Evolutionary conservation across 2,888 invertebrate genomes (phyloP).

Genomic region (Amblyjoppa proteus): DNA sequence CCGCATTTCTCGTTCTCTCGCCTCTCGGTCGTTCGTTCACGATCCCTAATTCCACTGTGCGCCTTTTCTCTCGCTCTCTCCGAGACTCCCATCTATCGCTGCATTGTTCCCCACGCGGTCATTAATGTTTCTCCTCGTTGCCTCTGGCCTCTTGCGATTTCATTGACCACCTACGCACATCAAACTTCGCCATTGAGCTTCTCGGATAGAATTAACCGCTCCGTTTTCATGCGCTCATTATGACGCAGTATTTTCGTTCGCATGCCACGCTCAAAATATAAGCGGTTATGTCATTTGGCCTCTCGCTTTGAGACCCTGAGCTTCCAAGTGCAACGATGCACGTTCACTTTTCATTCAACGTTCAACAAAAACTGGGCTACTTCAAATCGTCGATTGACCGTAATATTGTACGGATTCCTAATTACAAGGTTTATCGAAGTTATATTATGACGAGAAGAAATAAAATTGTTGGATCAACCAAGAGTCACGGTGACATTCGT

Average conservation of each 20-base stretch:
- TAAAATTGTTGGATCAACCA: no score
- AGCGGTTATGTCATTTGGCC: neutral
- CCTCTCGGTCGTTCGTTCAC: slow-evolving; percentile 41
- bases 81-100: slow-evolving; percentile 20
- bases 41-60: neutral
- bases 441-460: no score
- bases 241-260: slow-evolving; percentile 43
- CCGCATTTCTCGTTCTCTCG: slow-evolving; percentile 40
- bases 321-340: neutral
- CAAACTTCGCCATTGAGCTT: slow-evolving; percentile 30
- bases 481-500: no score
- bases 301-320: neutral
- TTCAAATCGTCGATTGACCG: no score
- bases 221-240: slow-evolving; percentile 3
- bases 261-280: slow-evolving; percentile 4
- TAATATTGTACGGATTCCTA: no score
- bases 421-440: no score
- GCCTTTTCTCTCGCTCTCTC: slow-evolving; percentile 17
- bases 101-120: slow-evolving; percentile 35
- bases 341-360: no score
- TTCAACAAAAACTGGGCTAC: no score
- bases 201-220: slow-evolving; percentile 6
- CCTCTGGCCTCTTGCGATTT: slow-evolving; percentile 38
- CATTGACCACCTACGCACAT: slow-evolving; percentile 42
- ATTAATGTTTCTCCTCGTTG: slow-evolving; percentile 24